A percentile compares a stretch with the other conserved stretches of the same genome.
These are phyloP conservation scores for Phyllotis vaccarum DNA, from an alignment of 2,797 vertebrate genomes.

Conservation along the genomic window DNA sequence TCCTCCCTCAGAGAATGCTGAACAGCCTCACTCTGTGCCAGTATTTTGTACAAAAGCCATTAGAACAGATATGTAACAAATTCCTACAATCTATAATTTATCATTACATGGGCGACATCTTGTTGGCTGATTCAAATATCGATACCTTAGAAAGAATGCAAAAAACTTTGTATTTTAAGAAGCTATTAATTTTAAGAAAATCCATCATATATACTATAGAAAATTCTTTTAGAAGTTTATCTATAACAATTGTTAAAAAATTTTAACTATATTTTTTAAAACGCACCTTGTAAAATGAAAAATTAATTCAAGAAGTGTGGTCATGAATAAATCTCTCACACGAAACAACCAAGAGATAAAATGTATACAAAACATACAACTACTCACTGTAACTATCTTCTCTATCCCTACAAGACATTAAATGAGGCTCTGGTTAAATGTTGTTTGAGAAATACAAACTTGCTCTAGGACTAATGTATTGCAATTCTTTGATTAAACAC, in stretches of 20 bases:
- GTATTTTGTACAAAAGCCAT: too few relatives aligned
- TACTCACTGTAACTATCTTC: constrained; percentile 54
- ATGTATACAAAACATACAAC: constrained; percentile 64
- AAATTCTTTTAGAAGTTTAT: constrained; percentile 62
- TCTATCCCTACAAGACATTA: constrained; percentile 22
- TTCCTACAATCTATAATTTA: too few relatives aligned
- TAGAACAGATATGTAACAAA: too few relatives aligned
- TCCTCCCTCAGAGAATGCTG: too few relatives aligned
- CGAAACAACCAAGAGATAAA: constrained; percentile 66
- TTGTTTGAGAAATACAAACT: constrained; percentile 59
- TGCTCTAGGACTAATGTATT: background rate
- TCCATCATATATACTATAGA: constrained; percentile 33
- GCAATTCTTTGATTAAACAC: background rate
- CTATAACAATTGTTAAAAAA: constrained; percentile 33
- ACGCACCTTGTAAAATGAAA: constrained; percentile 38
- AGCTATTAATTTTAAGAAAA: constrained; percentile 73
- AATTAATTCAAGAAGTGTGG: constrained; percentile 54
- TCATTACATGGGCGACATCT: too few relatives aligned
- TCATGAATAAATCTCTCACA: constrained; percentile 70
- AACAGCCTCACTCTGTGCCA: too few relatives aligned
- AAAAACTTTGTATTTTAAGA: constrained; percentile 32
- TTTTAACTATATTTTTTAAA: constrained; percentile 42
- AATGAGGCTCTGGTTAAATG: constrained; percentile 67
- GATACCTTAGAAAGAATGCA: too few relatives aligned
- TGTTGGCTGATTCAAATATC: too few relatives aligned